Base-by-base conservation (phyloP, 64 coral and sea anemone genomes). In the Montipora capricornis region DNA sequence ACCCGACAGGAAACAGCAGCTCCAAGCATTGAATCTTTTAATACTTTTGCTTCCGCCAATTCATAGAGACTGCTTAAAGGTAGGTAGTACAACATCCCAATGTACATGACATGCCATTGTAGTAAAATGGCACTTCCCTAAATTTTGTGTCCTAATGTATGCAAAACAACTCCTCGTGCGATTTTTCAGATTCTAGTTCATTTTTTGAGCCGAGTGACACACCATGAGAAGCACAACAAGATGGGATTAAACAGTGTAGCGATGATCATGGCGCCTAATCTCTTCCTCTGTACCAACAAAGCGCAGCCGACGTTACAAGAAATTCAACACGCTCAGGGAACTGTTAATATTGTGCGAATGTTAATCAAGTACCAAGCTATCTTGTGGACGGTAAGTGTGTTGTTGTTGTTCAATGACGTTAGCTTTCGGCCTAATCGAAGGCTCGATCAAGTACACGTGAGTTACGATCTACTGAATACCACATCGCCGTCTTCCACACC, bases 351-450 rank as follows among this genome's bases (percentile, higher is more conserved):
- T 80, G 95, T 99, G 4, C 89, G 95, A 80, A 99, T 99, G 98
- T 89, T 99, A 5, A 96, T 99, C 52, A 99, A 99, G 62, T 99
- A 99, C 87, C 98, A 99, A 20, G 73, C 95, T 68, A 99, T 99
- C 86, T 20, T 99, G 22, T 99, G 98, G 98, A 99, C 95, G 89
- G 98, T 99, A 74, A 90, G 98, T 91, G 24, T 44, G 19, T 20
- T 10, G 17, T 12, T 46, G 2, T 51, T 2, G 15, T 64, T 64
- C 14, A 55, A 7, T 7, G 52, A 55, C 37, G 10, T 55, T 3
- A 55, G 52, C 10, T 55, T 55, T 37, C 37, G 37, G 37, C 37
- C 37, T 2, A 37, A 37, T 0, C 37, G 37, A 37, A 37, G 2
- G 37, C 29, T 37, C 29, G 29, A 37, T 37, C 29, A 37, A 37